Conservation (phyloP, 2,113 vertebrate species). For the Chroicocephalus ridibundus region DNA sequence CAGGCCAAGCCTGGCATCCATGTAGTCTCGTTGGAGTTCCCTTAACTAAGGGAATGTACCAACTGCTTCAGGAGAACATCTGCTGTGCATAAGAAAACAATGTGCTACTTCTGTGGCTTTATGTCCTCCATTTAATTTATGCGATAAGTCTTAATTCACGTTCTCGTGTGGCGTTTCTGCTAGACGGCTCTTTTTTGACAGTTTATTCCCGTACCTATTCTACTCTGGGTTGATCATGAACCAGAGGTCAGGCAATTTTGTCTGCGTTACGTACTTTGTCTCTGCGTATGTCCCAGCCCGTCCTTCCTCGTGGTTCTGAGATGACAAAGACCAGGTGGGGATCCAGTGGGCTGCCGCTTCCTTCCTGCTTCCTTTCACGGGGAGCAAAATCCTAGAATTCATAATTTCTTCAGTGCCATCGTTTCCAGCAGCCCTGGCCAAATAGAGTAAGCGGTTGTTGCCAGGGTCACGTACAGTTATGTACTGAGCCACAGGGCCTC, state of each 20-base stretch:
- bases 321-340: not conserved
- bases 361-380: not conserved
- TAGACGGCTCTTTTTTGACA: not conserved
- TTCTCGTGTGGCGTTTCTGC: not conserved
- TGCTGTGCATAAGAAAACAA: not conserved
- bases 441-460: not conserved
- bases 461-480: not conserved
- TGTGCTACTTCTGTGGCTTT: not conserved
- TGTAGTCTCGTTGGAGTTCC: not conserved
- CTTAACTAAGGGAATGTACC: not conserved
- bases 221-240: not conserved
- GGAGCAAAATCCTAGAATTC: not conserved
- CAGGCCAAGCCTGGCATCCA: not conserved
- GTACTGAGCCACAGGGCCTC: not conserved
- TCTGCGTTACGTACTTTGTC: not conserved
- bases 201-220: not conserved
- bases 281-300: not conserved
- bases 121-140: not conserved
- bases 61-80: not conserved
- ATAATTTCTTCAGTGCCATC: not conserved
- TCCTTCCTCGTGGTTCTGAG: not conserved
- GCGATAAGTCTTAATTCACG: not conserved
- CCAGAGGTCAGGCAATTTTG: not conserved
- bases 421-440: not conserved
- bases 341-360: not conserved